A percentile compares a stretch with the other conserved stretches of the same genome.
phyloP scores from a whole-genome alignment of 2,888 invertebrate genomes.

The Leucophora obtusa region DNA sequence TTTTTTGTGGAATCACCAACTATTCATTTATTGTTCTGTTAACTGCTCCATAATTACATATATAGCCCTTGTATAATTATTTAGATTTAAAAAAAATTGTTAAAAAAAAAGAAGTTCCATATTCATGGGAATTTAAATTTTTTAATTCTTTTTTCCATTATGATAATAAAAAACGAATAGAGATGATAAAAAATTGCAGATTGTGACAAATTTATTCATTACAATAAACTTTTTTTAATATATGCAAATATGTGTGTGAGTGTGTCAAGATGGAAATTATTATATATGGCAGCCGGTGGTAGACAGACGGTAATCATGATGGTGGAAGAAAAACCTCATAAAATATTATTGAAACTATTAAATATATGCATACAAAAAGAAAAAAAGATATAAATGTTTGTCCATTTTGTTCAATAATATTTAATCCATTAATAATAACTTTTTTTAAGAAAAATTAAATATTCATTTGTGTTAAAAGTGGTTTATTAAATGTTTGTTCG shows the following conservation, averaged over 20 bases:
- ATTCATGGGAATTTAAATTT: slow-evolving; percentile 33
- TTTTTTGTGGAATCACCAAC: slow-evolving; percentile 2
- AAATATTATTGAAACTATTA: too few relatives aligned
- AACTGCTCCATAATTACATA: slow-evolving; percentile 22
- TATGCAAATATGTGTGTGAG: slow-evolving; percentile 37
- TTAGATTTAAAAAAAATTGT: slow-evolving; percentile 2
- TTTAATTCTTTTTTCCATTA: slow-evolving; percentile 5
- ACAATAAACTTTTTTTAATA: slow-evolving; percentile 48
- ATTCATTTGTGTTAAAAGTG: too few relatives aligned
- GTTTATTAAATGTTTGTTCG: too few relatives aligned
- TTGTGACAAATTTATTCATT: slow-evolving; percentile 39
- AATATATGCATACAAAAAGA: too few relatives aligned
- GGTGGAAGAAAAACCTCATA: not conserved
- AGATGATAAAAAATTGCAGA: slow-evolving; percentile 18
- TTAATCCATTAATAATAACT: too few relatives aligned
- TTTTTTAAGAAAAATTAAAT: too few relatives aligned
- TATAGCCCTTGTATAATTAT: slow-evolving; percentile 11
- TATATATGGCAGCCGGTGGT: not conserved
- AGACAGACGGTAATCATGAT: not conserved
- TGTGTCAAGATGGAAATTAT: slow-evolving; percentile 43
- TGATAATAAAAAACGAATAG: not conserved
- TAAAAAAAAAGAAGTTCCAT: not conserved
- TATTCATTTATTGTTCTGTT: slow-evolving; percentile 8
- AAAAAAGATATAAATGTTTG: too few relatives aligned
- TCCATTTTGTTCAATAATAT: too few relatives aligned